A percentile compares a stretch with the other conserved stretches of the same genome.
Evolutionary conservation across 35 echinoderm and acorn worm genomes (phyloP).

Genomic region (Lytechinus pictus): DNA sequence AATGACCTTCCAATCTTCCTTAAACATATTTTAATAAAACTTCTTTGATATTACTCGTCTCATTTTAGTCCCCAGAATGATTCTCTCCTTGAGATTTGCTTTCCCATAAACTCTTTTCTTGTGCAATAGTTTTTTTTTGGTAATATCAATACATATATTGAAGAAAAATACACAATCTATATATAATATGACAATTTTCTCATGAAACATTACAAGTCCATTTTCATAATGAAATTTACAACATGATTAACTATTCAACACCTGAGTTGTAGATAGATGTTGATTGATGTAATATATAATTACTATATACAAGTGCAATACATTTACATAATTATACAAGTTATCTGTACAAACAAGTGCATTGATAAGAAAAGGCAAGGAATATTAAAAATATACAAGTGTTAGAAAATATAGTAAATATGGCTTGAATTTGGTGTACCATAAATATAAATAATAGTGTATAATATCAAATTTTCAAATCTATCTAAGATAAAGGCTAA

Average conservation of each 20-base stretch:
- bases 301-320: neutral
- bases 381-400: neutral
- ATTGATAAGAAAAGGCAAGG: neutral
- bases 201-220: neutral
- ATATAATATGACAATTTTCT: neutral
- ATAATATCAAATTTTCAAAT: neutral
- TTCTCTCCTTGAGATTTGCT: too few relatives aligned
- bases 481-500: neutral
- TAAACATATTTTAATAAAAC: too few relatives aligned
- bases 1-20: too few relatives aligned
- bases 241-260: neutral
- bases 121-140: neutral
- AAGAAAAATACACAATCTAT: neutral
- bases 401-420: conserved; percentile 14
- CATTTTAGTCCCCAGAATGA: too few relatives aligned
- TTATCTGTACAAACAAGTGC: neutral
- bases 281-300: neutral
- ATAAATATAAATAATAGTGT: neutral
- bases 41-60: too few relatives aligned
- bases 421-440: neutral
- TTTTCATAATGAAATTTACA: conserved; percentile 13
- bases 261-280: neutral
- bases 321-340: neutral
- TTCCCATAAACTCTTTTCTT: neutral
- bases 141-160: neutral